Base-by-base conservation (phyloP, 2,888 invertebrate species). In the Nomada fabriciana region DNA sequence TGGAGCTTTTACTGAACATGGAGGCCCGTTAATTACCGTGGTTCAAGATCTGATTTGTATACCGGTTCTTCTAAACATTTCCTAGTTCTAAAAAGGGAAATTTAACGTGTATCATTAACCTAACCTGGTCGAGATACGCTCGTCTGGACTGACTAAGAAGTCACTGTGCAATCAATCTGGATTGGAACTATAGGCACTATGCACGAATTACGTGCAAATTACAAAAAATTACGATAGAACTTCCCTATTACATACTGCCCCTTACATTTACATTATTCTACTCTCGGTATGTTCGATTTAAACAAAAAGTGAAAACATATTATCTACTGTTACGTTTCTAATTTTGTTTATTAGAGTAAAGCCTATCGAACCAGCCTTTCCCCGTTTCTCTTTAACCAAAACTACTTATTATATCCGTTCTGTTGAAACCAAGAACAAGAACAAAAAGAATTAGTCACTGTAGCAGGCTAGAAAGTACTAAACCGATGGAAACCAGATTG, bases 21-120 rank as follows among this genome's bases (percentile, higher is more conserved):
- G 64, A 50, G 55, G 15, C 50, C 20, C 23, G 63, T 81, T 81
- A 76, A 82, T 81, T 82, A 76, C 55, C 69, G 42, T 15, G 29
- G 23, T 29, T 70, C 42, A 7, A 25, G 52, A n/a, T 11, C 25
- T 52, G 63, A 52, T 42, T 53, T 25, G 36, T 50, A 13, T 70
- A 18, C 63, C n/a, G 52, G 29, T 42, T 25, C 29, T 23, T 47
- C 50, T 4, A 53, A 57, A 64, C 53, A 43, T 67, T 67, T 76
- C 68, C 68, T 42, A 68, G 42, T 76, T 76, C 61, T 42, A 29
- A 42, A 52, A 63, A 57, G n/a, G 23, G 13, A 23, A n/a, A 25
- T 29, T 43, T 25, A 25, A 43, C 25, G 63, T 20, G 25, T 76
- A 57, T 42, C 68, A 42, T 74, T 74, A 69, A 57, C 57, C 25